phyloP scores from a whole-genome alignment of 1,140 invertebrate species.

The Maniola jurtina region DNA sequence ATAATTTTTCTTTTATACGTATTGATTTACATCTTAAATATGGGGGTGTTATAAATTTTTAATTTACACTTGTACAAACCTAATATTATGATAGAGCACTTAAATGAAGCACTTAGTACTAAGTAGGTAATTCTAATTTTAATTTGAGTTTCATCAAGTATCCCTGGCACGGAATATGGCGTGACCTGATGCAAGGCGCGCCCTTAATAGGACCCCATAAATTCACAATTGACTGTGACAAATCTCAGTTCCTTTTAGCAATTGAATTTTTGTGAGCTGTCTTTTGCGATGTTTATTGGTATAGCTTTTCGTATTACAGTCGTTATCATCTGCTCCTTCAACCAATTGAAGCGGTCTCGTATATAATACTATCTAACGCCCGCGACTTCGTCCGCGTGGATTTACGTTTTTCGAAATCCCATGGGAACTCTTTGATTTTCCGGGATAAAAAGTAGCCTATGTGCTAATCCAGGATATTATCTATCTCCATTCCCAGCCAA shows the following conservation, averaged over 20 bases:
- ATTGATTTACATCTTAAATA: not conserved
- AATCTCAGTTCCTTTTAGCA: constrained; percentile 25
- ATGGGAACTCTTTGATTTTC: too few species aligned
- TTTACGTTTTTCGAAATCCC: too few species aligned
- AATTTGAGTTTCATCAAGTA: constrained; percentile 39
- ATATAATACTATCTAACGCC: too few species aligned
- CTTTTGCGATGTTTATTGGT: not conserved
- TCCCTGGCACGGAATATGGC: constrained; percentile 37
- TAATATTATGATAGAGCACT: too few species aligned
- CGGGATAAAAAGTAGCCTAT: too few species aligned
- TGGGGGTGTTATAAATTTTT: too few species aligned
- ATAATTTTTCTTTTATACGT: not conserved
- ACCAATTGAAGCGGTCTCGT: too few species aligned
- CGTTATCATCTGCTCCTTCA: too few species aligned
- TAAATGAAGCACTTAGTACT: constrained; percentile 20
- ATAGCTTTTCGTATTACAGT: not conserved
- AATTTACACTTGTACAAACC: too few species aligned
- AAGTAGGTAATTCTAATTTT: constrained; percentile 28
- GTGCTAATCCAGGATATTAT: too few species aligned
- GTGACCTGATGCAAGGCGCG: constrained; percentile 39
- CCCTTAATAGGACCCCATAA: constrained; percentile 38
- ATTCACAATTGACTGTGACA: constrained; percentile 38
- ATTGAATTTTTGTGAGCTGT: not conserved
- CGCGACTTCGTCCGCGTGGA: too few species aligned
- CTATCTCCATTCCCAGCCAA: too few species aligned